Evolutionary conservation across 2,113 vertebrate genomes (phyloP), one percentile per base, ranked within the genome.

Genomic region (Todiramphus chloris): DNA sequence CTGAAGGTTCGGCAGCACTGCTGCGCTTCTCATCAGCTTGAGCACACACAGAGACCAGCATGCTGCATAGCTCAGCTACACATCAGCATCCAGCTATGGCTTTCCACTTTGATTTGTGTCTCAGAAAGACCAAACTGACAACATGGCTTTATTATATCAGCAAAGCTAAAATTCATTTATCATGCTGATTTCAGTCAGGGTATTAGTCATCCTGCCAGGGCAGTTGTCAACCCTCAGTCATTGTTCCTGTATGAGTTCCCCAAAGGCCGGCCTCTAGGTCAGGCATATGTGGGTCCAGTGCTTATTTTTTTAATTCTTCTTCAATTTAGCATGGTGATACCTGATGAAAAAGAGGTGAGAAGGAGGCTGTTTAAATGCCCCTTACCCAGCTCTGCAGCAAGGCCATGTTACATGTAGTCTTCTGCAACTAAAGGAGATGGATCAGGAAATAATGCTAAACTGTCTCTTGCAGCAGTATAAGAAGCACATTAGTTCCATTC

Each of bases 31-130:
- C 3, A 0, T 7, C 4, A 4, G 55, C 35, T 66, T 1, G 0
- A 35, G 78, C 14, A 7, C 11, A 6, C 11, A 3, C 66, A 4
- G 35, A 35, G 60, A 59, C 58, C 79, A 23, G 23, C 0, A 0
- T 15, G 55, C 25, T 16, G 58, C 60, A 12, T 23, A 4, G 2
- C 68, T 53, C 0, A 0, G 55, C 21, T 44, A 1, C 7, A 0
- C 46, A 12, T 31, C 30, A 7, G 51, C 3, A 18, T 44, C 56
- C 3, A 2, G 41, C 72, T 30, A 3, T 4, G 60, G 50, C 37
- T 55, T 78, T 59, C 3, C 46, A 2, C 51, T 62, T 30, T 2
- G 44, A 23, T 64, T 70, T 16, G 30, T 81, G 41, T 83, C 63
- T 53, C 62, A 59, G 39, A 51, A 81, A 64, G 37, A 35, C 58